phyloP scores from a whole-genome alignment of 2,888 invertebrate genomes.

The Arge pagana region DNA sequence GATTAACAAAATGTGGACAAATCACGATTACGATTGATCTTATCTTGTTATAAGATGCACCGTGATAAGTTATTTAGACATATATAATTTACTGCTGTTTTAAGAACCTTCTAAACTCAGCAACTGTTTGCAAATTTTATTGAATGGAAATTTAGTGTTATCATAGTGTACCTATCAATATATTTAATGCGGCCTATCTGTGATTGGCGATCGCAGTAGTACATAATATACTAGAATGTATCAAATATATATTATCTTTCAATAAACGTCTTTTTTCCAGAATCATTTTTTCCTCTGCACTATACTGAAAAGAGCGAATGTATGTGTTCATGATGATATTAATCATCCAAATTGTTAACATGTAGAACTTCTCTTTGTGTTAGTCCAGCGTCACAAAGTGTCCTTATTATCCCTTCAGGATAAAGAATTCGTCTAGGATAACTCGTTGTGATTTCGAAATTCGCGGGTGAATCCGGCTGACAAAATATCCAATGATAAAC shows the following conservation, averaged over 20 bases:
- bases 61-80: no score
- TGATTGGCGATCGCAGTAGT: slow-evolving; percentile 22
- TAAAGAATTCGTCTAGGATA: slow-evolving; percentile 87
- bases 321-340: slow-evolving; percentile 31
- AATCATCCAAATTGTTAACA: slow-evolving; percentile 88
- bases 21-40: no score
- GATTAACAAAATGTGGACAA: no score
- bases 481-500: slow-evolving; percentile 95
- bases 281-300: slow-evolving; percentile 32
- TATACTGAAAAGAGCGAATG: slow-evolving; percentile 15
- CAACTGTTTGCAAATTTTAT: no score
- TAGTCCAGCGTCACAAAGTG: slow-evolving; percentile 79
- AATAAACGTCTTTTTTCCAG: slow-evolving; percentile 36
- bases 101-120: no score
- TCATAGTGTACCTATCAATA: slow-evolving; percentile 2
- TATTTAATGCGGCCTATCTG: not conserved
- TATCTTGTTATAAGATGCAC: no score
- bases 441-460: slow-evolving; percentile 94
- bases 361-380: slow-evolving; percentile 91
- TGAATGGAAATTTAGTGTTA: no score
- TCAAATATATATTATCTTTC: slow-evolving; percentile 44
- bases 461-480: slow-evolving; percentile 88
- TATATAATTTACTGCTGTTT: no score
- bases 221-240: slow-evolving; percentile 49
- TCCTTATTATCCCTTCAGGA: slow-evolving; percentile 60